phyloP scores from a whole-genome alignment of 92 coral and sea anemone species.

The Zoanthus solanderi region DNA sequence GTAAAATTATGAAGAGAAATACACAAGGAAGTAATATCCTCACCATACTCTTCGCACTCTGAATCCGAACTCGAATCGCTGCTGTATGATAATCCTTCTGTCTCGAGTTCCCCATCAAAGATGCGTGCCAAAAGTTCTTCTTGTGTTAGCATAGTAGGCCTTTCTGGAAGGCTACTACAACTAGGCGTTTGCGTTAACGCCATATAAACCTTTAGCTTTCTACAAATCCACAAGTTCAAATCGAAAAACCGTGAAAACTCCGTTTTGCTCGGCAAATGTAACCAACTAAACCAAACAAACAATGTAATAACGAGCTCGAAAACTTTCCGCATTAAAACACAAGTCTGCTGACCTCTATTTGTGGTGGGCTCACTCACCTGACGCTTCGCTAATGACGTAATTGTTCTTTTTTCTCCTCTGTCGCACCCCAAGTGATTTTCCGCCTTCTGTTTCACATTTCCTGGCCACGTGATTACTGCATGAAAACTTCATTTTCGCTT shows the following conservation, averaged over 20 bases:
- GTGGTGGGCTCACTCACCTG: constrained; percentile 42
- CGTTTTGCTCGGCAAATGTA: not conserved
- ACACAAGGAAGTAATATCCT: constrained; percentile 28
- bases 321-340: not conserved
- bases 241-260: constrained; percentile 5
- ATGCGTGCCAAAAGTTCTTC: constrained; percentile 85
- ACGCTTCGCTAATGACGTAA: constrained; percentile 27
- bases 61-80: constrained; percentile 83
- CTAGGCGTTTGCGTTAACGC: constrained; percentile 83
- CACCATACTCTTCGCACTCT: constrained; percentile 71
- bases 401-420: constrained; percentile 7
- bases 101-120: constrained; percentile 64
- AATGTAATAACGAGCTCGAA: not conserved
- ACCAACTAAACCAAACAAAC: too few relatives aligned
- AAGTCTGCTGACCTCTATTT: constrained; percentile 41
- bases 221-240: constrained; percentile 24
- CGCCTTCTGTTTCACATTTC: not conserved
- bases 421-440: not conserved
- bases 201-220: constrained; percentile 52
- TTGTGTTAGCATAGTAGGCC: constrained; percentile 69
- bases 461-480: constrained; percentile 15
- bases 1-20: too few relatives aligned
- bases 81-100: constrained; percentile 51
- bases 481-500: not conserved
- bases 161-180: constrained; percentile 62